phyloP scores from a whole-genome alignment of 2,888 invertebrate species.

The Gastracanthus pulcherrimus region DNA sequence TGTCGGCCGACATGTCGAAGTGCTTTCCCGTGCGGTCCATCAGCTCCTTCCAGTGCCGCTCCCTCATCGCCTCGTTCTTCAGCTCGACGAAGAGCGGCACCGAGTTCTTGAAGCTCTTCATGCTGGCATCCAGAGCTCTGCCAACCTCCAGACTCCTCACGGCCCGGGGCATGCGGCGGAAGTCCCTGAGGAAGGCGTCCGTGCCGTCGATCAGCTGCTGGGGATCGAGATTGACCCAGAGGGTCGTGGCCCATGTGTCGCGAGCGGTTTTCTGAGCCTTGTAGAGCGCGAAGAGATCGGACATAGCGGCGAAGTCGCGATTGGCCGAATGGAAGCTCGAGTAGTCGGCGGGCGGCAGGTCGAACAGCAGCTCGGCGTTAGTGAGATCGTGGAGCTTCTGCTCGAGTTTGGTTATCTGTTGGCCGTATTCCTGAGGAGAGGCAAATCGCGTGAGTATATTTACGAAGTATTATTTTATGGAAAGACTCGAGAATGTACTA shows the following conservation, averaged over 20 bases:
- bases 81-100: slow-evolving; percentile 94
- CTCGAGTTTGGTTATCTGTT: slow-evolving; percentile 85
- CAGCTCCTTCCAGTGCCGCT: slow-evolving; percentile 93
- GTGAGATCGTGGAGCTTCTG: slow-evolving; percentile 81
- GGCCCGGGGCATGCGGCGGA: slow-evolving; percentile 85
- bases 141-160: slow-evolving; percentile 82
- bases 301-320: slow-evolving; percentile 83
- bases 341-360: slow-evolving; percentile 91
- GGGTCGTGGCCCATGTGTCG: slow-evolving; percentile 90
- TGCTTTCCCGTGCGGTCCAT: slow-evolving; percentile 90
- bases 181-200: slow-evolving; percentile 89
- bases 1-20: slow-evolving; percentile 92
- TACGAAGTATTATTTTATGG: too few species aligned
- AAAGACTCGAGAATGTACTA: too few species aligned
- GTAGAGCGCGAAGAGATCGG: slow-evolving; percentile 87
- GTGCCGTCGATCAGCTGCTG: slow-evolving; percentile 91
- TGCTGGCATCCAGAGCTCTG: slow-evolving; percentile 85
- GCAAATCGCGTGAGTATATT: too few species aligned
- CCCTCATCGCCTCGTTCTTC: slow-evolving; percentile 93
- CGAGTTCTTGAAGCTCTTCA: slow-evolving; percentile 92
- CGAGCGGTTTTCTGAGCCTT: slow-evolving; percentile 87
- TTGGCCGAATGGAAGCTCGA: slow-evolving; percentile 84
- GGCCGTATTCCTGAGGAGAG: slow-evolving; percentile 83
- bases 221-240: slow-evolving; percentile 93
- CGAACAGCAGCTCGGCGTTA: slow-evolving; percentile 91